Conservation (phyloP, 2,113 vertebrate genomes). For the Sinosuthora webbiana region DNA sequence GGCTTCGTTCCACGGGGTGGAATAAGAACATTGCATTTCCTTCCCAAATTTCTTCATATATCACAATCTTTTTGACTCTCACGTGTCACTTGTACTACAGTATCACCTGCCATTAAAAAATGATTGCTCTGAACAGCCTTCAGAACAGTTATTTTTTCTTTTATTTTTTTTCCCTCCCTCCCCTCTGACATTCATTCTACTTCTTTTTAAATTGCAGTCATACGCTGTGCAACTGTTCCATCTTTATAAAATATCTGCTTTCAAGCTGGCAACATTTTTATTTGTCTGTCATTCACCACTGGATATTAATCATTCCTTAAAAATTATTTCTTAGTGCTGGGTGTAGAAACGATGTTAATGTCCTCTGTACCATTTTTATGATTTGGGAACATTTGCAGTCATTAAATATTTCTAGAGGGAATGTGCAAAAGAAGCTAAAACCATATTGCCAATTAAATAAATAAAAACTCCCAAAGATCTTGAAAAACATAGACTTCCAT, state of each 20-base stretch:
- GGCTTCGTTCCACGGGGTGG: background rate
- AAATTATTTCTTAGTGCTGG: background rate
- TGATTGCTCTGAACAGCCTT: background rate
- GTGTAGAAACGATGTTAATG: background rate
- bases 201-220: background rate
- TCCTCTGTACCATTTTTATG: background rate
- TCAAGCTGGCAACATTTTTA: background rate
- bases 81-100: too few species aligned
- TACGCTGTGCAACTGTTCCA: background rate
- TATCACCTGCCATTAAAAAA: background rate
- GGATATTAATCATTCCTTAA: background rate
- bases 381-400: background rate
- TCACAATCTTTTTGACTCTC: background rate
- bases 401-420: background rate
- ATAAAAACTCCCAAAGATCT: background rate
- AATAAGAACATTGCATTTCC: background rate
- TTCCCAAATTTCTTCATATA: background rate
- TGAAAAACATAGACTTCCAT: background rate
- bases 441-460: background rate
- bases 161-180: background rate
- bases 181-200: background rate
- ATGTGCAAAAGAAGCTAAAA: background rate
- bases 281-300: background rate
- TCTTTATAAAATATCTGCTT: background rate
- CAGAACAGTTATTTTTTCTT: background rate